Conservation (phyloP, 2,113 vertebrate genomes). For the Hydrochoerus hydrochaeris region DNA sequence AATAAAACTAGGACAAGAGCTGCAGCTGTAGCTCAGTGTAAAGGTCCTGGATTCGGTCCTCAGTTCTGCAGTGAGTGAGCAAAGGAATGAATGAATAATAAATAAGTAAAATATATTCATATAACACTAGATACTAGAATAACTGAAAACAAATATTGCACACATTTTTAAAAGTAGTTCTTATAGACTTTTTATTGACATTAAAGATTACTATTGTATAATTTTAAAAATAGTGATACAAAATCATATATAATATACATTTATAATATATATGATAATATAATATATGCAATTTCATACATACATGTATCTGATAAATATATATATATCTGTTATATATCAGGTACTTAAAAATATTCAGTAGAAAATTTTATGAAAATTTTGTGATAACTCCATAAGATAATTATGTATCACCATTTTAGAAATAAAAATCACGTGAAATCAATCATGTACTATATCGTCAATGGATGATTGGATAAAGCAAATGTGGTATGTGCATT, state of each 20-base stretch:
- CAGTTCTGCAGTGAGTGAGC: no score
- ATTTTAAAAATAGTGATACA: conserved; percentile 1
- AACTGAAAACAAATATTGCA: neutral
- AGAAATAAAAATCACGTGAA: neutral
- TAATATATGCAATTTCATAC: neutral
- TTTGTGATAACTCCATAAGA: neutral
- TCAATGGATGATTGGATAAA: neutral
- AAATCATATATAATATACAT: neutral
- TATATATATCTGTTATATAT: neutral
- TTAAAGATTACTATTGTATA: neutral
- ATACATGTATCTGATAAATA: neutral
- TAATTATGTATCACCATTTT: neutral
- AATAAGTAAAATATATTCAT: neutral
- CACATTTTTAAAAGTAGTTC: neutral
- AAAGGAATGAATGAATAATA: neutral
- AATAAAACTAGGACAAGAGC: neutral
- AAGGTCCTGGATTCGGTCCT: neutral
- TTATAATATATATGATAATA: no score
- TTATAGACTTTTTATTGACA: neutral
- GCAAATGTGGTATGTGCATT: neutral
- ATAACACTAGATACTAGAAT: neutral
- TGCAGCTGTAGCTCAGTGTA: neutral
- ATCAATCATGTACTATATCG: neutral
- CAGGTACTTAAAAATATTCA: neutral
- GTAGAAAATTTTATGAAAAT: neutral